phyloP scores from a whole-genome alignment of 35 echinoderm and acorn worm genomes.

The Holothuria glaberrima region DNA sequence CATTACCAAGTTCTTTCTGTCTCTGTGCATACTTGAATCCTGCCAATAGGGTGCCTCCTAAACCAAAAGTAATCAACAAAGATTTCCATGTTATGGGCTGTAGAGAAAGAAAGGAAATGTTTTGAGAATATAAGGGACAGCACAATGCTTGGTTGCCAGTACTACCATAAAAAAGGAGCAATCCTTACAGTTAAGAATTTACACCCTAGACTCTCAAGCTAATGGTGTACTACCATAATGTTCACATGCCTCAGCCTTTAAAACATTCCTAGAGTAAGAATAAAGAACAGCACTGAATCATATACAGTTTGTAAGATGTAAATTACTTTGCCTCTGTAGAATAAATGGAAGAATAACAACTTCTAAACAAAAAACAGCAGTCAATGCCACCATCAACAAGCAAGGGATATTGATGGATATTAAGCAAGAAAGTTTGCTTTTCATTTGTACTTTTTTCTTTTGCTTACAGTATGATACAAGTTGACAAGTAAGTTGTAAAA shows the following conservation, averaged over 20 bases:
- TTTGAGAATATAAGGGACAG: neutral
- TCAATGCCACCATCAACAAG: no score
- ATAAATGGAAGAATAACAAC: no score
- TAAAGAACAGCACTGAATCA: neutral
- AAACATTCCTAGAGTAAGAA: no score
- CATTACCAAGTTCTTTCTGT: conserved; percentile 87
- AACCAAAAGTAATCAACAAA: conserved; percentile 64
- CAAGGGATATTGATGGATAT: no score
- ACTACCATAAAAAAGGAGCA: neutral
- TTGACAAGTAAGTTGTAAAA: no score
- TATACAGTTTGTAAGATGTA: neutral
- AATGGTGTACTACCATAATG: no score
- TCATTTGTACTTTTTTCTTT: no score
- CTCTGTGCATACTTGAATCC: conserved; percentile 84
- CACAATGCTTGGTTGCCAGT: neutral
- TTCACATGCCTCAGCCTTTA: no score
- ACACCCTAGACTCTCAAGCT: neutral
- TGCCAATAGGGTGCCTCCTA: conserved; percentile 71
- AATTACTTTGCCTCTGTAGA: no score
- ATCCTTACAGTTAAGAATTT: neutral
- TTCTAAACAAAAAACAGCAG: no score
- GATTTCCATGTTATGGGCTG: conserved; percentile 94
- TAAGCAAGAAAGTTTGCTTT: no score
- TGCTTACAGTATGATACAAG: no score
- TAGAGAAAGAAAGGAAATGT: neutral